These are phyloP conservation scores for Rhineura floridana DNA, from an alignment of 2,113 vertebrate genomes.

Conservation along the genomic window DNA sequence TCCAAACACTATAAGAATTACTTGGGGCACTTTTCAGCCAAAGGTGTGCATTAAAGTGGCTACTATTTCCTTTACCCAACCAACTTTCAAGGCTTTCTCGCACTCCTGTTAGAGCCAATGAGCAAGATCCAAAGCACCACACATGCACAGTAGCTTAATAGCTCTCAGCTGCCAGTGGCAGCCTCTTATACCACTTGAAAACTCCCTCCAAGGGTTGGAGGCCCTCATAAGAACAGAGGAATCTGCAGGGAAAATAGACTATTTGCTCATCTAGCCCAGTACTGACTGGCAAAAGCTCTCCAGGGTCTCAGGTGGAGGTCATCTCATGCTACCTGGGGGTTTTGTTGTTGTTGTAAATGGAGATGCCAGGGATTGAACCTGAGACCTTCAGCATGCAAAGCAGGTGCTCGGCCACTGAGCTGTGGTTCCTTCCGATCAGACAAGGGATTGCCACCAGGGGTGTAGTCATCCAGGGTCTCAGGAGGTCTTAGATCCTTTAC, in stretches of 20 bases:
- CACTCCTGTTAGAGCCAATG: background rate
- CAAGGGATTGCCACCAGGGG: rapidly evolving
- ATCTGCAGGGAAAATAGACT: background rate
- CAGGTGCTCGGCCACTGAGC: background rate
- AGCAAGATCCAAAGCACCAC: background rate
- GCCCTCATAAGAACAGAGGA: background rate
- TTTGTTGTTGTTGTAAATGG: background rate
- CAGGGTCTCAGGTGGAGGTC: background rate
- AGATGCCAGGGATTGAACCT: background rate
- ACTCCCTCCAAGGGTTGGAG: background rate
- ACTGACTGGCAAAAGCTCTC: no score
- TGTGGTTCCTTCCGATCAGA: background rate
- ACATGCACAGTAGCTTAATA: background rate
- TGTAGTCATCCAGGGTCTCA: no score
- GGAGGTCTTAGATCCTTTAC: no score
- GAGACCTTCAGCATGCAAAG: background rate
- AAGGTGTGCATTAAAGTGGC: background rate
- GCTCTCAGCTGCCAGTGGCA: background rate
- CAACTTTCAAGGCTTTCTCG: conserved; percentile 17
- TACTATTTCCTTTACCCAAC: rapidly evolving
- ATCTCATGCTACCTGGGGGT: no score
- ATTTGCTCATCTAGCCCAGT: background rate
- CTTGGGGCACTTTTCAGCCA: rapidly evolving
- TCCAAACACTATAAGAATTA: background rate
- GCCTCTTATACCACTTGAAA: background rate